These are phyloP conservation scores for Ormyrus rosae DNA, from an alignment of 2,888 invertebrate species.

Conservation along the genomic window DNA sequence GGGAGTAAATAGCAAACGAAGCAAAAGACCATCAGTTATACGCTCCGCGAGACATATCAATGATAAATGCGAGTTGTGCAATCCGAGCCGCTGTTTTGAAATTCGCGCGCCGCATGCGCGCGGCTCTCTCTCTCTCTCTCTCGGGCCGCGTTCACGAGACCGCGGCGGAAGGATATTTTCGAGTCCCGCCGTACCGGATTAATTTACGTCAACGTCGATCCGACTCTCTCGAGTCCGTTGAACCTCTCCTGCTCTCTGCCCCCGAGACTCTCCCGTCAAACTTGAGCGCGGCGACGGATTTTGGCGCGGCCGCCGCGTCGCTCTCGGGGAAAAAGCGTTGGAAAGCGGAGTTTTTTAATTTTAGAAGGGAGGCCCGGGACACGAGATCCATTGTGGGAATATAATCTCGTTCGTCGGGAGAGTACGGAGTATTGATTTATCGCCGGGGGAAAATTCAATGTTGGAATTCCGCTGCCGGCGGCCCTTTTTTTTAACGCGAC, in stretches of 20 bases:
- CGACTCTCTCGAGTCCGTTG: background rate
- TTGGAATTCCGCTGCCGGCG: background rate
- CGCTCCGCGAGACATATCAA: constrained; percentile 22
- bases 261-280: background rate
- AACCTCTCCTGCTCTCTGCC: background rate
- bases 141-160: no score
- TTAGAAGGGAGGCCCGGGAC: no score
- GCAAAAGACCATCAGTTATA: constrained; percentile 26
- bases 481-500: background rate
- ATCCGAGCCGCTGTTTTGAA: constrained; percentile 38
- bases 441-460: no score
- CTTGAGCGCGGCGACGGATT: background rate
- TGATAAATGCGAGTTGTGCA: constrained; percentile 36
- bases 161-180: constrained; percentile 19
- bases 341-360: no score
- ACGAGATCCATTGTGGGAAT: no score
- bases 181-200: constrained; percentile 19
- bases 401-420: no score
- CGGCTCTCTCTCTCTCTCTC: no score
- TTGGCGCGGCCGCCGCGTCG: no score
- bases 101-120: constrained; percentile 7
- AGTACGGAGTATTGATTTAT: no score
- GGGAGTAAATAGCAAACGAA: no score
- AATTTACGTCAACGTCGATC: constrained; percentile 41
- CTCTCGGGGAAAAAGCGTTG: no score